Evolutionary conservation across 1,140 invertebrate species (phyloP).

Genomic region (Zophobas morio): DNA sequence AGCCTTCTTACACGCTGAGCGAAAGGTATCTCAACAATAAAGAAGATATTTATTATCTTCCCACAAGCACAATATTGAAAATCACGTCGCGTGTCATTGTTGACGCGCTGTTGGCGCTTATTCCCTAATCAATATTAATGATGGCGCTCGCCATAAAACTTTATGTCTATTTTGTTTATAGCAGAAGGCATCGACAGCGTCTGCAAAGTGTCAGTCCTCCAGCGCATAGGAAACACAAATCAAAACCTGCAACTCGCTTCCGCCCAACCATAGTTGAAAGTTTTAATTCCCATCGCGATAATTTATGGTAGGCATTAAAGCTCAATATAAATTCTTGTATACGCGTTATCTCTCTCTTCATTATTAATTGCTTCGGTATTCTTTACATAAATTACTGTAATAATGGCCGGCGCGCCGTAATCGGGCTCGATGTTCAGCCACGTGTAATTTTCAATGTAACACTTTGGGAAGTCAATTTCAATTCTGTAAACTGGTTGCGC

Average conservation of each 20-base stretch:
- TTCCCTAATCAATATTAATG: slow-evolving; percentile 37
- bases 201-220: background rate
- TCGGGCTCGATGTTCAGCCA: slow-evolving; percentile 37
- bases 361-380: slow-evolving; percentile 41
- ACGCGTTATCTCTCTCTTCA: slow-evolving; percentile 25
- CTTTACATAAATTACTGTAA: slow-evolving; percentile 43
- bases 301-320: slow-evolving; percentile 41
- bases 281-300: slow-evolving; percentile 21
- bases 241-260: slow-evolving; percentile 45
- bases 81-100: slow-evolving; percentile 7
- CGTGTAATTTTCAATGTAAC: slow-evolving; percentile 47
- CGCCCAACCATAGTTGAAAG: slow-evolving; percentile 33
- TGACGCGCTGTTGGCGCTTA: slow-evolving; percentile 15
- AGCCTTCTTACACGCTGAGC: background rate
- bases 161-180: slow-evolving; percentile 13
- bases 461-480: slow-evolving; percentile 51
- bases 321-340: slow-evolving; percentile 43
- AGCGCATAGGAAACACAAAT: slow-evolving; percentile 41
- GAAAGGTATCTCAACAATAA: background rate
- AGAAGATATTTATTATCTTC: background rate
- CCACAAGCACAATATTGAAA: background rate
- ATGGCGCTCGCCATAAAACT: slow-evolving; percentile 3
- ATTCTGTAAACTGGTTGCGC: slow-evolving; percentile 47
- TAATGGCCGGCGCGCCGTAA: slow-evolving; percentile 36
- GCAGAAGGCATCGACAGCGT: slow-evolving; percentile 11